Evolutionary conservation across 2,113 vertebrate species (phyloP).

Genomic region (Pimephales promelas): DNA sequence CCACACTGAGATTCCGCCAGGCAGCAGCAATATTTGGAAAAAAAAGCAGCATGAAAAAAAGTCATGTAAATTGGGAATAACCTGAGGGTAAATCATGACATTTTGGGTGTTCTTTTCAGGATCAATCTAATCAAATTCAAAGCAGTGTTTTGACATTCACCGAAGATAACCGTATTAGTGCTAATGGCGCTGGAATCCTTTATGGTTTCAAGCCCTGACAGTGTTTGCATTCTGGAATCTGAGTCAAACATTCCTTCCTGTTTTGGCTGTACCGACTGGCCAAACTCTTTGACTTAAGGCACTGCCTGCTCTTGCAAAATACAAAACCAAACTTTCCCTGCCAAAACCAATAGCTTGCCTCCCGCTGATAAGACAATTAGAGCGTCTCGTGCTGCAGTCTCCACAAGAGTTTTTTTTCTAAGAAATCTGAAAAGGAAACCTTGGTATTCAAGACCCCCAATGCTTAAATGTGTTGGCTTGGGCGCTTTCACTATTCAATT

Average conservation of each 20-base stretch:
- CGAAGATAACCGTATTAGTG: background rate
- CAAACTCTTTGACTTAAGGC: slow-evolving; percentile 15
- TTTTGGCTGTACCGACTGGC: background rate
- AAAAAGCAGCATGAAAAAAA: background rate
- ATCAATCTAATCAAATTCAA: background rate
- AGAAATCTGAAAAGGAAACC: background rate
- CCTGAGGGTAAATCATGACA: background rate
- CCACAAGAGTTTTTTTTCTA: slow-evolving; percentile 8
- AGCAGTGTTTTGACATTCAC: background rate
- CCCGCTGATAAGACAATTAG: slow-evolving; percentile 49
- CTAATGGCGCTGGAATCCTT: background rate
- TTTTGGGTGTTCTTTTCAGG: background rate
- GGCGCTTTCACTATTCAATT: slow-evolving; percentile 5
- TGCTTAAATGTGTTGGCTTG: background rate
- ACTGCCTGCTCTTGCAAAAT: slow-evolving; percentile 17
- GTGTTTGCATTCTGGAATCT: slow-evolving; percentile 4
- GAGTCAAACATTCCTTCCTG: slow-evolving; percentile 13
- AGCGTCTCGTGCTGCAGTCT: slow-evolving; percentile 4
- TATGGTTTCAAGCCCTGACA: slow-evolving; percentile 13
- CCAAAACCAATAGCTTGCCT: slow-evolving; percentile 49
- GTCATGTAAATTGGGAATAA: background rate
- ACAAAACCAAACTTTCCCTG: slow-evolving; percentile 26
- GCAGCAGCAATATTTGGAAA: background rate
- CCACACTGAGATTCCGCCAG: no score
- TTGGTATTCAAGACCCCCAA: slow-evolving; percentile 19